phyloP scores from a whole-genome alignment of 2,888 invertebrate genomes.

The Seira sanloemensis region DNA sequence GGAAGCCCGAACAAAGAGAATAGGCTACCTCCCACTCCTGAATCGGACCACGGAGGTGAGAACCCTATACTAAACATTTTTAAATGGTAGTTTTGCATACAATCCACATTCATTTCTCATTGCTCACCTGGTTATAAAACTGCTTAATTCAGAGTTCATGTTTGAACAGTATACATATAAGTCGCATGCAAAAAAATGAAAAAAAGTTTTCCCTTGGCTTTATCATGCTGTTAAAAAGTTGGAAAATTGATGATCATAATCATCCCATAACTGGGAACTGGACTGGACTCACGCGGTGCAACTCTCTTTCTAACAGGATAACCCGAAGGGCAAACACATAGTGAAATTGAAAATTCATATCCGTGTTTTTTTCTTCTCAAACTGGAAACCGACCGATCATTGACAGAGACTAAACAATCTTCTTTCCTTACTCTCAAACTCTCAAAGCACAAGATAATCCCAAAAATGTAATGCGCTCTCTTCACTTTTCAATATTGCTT shows the following conservation, averaged over 20 bases:
- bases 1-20: slow-evolving; percentile 73
- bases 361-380: slow-evolving; percentile 29
- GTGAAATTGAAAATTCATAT: slow-evolving; percentile 58
- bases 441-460: no score
- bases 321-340: slow-evolving; percentile 53
- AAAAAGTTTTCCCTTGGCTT: not conserved
- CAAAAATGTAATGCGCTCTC: not conserved
- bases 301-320: slow-evolving; percentile 46
- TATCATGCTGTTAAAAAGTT: slow-evolving; percentile 11
- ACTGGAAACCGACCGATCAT: slow-evolving; percentile 34
- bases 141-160: no score
- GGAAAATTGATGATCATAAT: slow-evolving; percentile 33
- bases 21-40: slow-evolving; percentile 71
- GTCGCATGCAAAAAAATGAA: no score
- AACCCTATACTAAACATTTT: not conserved
- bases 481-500: not conserved
- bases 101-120: not conserved
- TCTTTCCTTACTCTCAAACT: not conserved
- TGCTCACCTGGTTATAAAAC: no score
- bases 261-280: slow-evolving; percentile 31
- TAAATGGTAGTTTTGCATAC: not conserved
- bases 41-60: slow-evolving; percentile 70
- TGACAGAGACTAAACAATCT: slow-evolving; percentile 17
- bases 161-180: no score
- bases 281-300: slow-evolving; percentile 53